Evolutionary conservation across 2,797 vertebrate species (phyloP), one percentile per base, ranked within the genome.

Genomic region (Bryconaethiops microstoma): DNA sequence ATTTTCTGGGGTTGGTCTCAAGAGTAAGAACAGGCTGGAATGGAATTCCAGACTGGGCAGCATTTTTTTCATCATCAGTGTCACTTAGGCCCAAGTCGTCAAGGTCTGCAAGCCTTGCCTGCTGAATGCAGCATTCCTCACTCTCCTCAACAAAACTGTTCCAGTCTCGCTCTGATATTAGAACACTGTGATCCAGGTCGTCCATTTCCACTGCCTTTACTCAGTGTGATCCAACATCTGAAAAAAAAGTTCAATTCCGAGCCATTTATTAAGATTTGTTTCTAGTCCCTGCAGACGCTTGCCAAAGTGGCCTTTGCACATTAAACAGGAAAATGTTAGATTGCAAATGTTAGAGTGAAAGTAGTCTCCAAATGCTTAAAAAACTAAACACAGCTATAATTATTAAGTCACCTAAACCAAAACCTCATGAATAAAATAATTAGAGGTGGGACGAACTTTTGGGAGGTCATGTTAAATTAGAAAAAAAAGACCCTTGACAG

Each of bases 181-280:
- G 91, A 84, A 99, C 93, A 82, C 97, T 98, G 91, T 99, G 96
- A 90, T 98, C 96, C 63, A 99, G 95, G 89, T 98, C 96, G 85
- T 99, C 98, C 98, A 99, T 99, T 69, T 19, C 74, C 59, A 78
- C 48, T 12, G 17, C 50, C 16, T 45, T 81, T 13, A 21, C 17
- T 25, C 88, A 73, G 85, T 76, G 83, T 86, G 81, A 78, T 86
- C 80, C 82, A 88, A 75, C 86, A 77, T 90, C 92, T 96, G 89
- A 45, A 88, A 92, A 84, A 81, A 78, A 91, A 89, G 0, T 87
- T 50, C 9, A 50, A n/a, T 16, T 59, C 4, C 35, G 23, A 13
- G 1, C 14, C 45, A 50, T 52, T 54, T 5, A 16, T 63, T 23
- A 23, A 48, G 5, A 40, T 9, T 5, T 39, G 55, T 5, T 48